A percentile compares a stretch with the other conserved stretches of the same genome.
phyloP scores from a whole-genome alignment of 2,113 vertebrate species.

The Clarias gariepinus region DNA sequence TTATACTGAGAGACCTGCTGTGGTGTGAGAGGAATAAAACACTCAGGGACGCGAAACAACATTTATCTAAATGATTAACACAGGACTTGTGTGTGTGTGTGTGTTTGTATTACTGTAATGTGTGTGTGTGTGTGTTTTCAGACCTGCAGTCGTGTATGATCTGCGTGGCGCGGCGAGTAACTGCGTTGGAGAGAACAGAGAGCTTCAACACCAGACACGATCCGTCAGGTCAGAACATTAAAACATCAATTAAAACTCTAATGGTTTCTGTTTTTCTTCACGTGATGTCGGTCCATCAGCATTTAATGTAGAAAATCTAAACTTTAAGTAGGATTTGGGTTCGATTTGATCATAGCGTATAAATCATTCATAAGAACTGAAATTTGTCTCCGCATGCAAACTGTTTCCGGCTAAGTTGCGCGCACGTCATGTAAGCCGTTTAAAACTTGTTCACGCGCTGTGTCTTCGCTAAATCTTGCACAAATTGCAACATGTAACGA shows the following conservation, averaged over 20 bases:
- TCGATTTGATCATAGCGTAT: no score
- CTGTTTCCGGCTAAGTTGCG: no score
- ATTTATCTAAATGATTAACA: neutral
- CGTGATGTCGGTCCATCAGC: neutral
- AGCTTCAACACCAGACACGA: conserved; percentile 95
- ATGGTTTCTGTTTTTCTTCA: neutral
- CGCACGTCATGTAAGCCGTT: no score
- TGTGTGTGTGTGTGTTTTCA: conserved; percentile 58
- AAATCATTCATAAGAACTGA: no score
- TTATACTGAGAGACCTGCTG: neutral
- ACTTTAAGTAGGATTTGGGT: neutral
- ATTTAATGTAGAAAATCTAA: neutral
- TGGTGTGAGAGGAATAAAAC: neutral
- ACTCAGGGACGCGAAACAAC: neutral
- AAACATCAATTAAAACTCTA: neutral
- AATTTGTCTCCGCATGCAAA: no score
- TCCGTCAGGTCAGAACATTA: conserved; percentile 82
- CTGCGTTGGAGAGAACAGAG: conserved; percentile 87
- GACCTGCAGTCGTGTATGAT: conserved; percentile 99
- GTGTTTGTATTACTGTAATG: conserved; percentile 49
- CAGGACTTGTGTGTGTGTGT: neutral
- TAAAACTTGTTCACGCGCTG: no score
- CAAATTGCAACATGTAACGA: no score
- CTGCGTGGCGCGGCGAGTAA: conserved; percentile 92
- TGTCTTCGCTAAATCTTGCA: no score